A percentile compares a stretch with the other conserved stretches of the same genome.
phyloP scores from a whole-genome alignment of 1,140 invertebrate species.

The Apocrypta bakeri region DNA sequence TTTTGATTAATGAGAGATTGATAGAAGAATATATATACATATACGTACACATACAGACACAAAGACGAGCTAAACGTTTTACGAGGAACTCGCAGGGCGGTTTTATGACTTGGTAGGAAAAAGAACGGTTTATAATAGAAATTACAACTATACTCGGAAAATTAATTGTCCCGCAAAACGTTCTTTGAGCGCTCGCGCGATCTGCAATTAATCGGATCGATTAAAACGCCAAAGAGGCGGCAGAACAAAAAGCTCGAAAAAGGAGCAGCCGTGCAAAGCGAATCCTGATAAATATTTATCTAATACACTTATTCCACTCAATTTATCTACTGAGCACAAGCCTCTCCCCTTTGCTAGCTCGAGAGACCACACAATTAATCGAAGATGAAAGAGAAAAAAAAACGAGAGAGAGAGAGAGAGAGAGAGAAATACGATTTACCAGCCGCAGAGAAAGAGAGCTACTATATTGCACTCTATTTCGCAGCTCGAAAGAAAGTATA shows the following conservation, averaged over 20 bases:
- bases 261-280: background rate
- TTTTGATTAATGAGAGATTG: slow-evolving; percentile 35
- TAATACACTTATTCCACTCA: background rate
- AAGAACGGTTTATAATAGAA: background rate
- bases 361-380: background rate
- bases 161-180: background rate
- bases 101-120: background rate
- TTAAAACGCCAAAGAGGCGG: background rate
- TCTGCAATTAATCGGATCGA: background rate
- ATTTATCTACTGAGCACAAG: background rate
- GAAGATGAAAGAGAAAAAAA: background rate
- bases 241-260: background rate
- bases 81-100: background rate
- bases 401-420: background rate
- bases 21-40: slow-evolving; percentile 16
- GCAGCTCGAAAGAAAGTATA: background rate
- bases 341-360: background rate
- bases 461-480: background rate
- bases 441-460: background rate
- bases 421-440: background rate
- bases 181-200: background rate
- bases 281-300: background rate
- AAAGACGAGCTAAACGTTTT: background rate
- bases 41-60: no score
- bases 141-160: slow-evolving; percentile 1